Base-by-base conservation (phyloP, 1,140 invertebrate genomes). In the Apis laboriosa region DNA sequence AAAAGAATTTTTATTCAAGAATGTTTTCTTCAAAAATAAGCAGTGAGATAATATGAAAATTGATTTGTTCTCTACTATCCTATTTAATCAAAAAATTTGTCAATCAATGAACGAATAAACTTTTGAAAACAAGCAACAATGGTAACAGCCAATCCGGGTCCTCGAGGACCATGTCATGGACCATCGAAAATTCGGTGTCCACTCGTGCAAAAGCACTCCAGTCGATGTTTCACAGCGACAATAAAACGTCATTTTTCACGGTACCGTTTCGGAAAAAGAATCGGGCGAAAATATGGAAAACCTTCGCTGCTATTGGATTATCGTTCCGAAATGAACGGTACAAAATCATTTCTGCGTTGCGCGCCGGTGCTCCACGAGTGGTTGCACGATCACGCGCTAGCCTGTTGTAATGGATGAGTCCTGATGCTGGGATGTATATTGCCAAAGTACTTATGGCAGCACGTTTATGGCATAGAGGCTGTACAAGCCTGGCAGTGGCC, bases 381-480 rank as follows among this genome's bases (percentile, higher is more conserved):
- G 85, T 43, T 75, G 66, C 53, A 73, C 67, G 81, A 72, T 72
- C 77, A 60, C 78, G 24, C 72, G 83, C 83, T 79, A 80, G 80
- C 85, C 80, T 55, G 86, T 88, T 88, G 86, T 87, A 88, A 88
- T 88, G 86, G 83, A 87, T 34, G 86, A 87, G 71, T 82, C 83
- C 67, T 21, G 53, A 63, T 81, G 72, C 49, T 58, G 86, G 66
- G 66, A 77, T 87, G 83, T 87, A 84, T 84, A 84, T 87, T 84
- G 85, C 77, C 83, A 71, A 79, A 87, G 86, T 88, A 87, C 86
- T 88, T 88, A 88, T 88, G 86, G 86, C 86, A 87, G 78, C 83
- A 83, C 86, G 86, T 88, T 88, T 88, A 88, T 87, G 86, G 86
- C 86, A 81, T 88, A 88, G 86, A 78, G 75, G 66, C 76, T 81